phyloP scores from a whole-genome alignment of 35 echinoderm and acorn worm genomes.

The Apostichopus japonicus region DNA sequence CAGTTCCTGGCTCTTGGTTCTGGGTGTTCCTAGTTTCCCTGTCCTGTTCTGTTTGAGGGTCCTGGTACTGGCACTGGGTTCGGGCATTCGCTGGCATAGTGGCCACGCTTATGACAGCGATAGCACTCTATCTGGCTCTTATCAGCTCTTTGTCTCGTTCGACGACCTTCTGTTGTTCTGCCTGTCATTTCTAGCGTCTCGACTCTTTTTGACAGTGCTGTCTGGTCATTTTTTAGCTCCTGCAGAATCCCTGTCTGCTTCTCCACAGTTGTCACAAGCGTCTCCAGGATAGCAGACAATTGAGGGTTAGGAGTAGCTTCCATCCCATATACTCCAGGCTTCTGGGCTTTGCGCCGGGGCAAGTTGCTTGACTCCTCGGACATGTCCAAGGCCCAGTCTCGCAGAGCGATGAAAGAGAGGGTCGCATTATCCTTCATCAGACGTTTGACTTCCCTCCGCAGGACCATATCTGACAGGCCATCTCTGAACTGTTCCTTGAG shows the following conservation, averaged over 20 bases:
- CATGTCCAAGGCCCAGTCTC: not conserved
- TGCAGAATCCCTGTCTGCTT: not conserved
- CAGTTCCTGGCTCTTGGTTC: not conserved
- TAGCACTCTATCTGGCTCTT: not conserved
- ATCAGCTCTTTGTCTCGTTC: not conserved
- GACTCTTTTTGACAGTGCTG: not conserved
- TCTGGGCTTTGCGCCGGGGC: not conserved
- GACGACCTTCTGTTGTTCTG: not conserved
- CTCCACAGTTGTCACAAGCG: not conserved
- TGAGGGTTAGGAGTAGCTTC: not conserved
- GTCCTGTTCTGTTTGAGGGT: not conserved
- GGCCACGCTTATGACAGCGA: not conserved
- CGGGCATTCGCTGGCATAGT: not conserved
- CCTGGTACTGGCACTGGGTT: not conserved
- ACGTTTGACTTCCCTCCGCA: not conserved
- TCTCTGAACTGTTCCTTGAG: constrained; percentile 5
- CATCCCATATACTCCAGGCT: not conserved
- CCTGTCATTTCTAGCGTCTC: not conserved
- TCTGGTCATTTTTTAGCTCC: not conserved
- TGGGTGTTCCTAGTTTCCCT: not conserved
- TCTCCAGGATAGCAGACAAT: not conserved
- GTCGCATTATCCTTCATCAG: not conserved
- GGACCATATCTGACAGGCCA: not conserved
- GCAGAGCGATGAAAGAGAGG: not conserved
- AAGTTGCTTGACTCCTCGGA: not conserved